Conservation (phyloP, 1,140 invertebrate genomes). For the Drosophila setifemur region DNA sequence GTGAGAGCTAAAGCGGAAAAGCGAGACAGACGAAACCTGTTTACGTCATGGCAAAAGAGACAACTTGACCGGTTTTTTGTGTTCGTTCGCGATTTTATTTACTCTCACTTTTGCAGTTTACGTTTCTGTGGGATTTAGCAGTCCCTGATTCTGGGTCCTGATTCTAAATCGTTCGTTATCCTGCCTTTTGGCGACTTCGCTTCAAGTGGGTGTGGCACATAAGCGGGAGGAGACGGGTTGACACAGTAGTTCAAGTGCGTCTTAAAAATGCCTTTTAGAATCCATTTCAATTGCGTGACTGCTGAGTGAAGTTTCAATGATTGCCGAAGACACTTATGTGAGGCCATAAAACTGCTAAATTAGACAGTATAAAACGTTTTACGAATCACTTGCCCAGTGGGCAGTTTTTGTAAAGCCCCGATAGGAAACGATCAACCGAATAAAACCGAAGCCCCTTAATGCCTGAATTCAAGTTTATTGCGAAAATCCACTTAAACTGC, state of each 20-base stretch:
- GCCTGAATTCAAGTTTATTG: slow-evolving; percentile 5
- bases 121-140: slow-evolving; percentile 4
- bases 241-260: slow-evolving; percentile 58
- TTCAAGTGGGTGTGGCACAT: slow-evolving; percentile 11
- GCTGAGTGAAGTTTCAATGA: slow-evolving; percentile 54
- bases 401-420: not conserved
- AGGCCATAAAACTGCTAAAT: slow-evolving; percentile 13
- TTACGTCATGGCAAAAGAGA: slow-evolving; percentile 64
- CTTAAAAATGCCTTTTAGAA: slow-evolving; percentile 53
- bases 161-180: slow-evolving; percentile 72
- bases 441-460: slow-evolving; percentile 17
- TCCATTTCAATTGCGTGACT: slow-evolving; percentile 62
- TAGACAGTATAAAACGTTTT: not conserved
- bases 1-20: slow-evolving; percentile 5
- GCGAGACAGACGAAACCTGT: slow-evolving; percentile 50
- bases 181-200: slow-evolving; percentile 26
- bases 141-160: too few relatives aligned
- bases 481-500: slow-evolving; percentile 9
- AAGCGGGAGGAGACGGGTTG: not conserved
- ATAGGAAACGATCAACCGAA: slow-evolving; percentile 1
- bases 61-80: slow-evolving; percentile 56
- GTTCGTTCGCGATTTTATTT: slow-evolving; percentile 29
- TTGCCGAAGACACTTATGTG: slow-evolving; percentile 7
- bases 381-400: not conserved
- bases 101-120: slow-evolving; percentile 64